Evolutionary conservation across 2,113 vertebrate genomes (phyloP).

Genomic region (Solea solea): DNA sequence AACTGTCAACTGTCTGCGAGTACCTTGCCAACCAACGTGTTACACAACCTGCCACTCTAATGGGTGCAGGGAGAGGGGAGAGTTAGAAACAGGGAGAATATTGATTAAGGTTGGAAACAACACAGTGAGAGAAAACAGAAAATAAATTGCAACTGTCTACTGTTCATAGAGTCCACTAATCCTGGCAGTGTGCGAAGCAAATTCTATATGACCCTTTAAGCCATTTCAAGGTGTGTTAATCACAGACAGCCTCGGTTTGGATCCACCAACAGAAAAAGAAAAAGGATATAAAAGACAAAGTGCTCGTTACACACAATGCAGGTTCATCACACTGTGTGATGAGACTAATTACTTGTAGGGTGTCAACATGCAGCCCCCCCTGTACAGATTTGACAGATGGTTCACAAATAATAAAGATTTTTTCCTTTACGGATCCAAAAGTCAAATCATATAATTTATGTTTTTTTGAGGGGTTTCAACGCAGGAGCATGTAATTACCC

Average conservation of each 20-base stretch:
- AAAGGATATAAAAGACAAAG: too few species aligned
- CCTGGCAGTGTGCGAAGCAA: not conserved
- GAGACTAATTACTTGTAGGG: not conserved
- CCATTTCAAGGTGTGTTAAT: conserved; percentile 6
- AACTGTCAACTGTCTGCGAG: conserved; percentile 63
- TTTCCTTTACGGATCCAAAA: conserved; percentile 10
- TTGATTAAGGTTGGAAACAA: conserved; percentile 34
- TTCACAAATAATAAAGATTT: not conserved
- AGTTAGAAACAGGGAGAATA: conserved; percentile 17
- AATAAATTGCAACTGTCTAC: conserved; percentile 4
- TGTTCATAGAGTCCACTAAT: conserved; percentile 15
- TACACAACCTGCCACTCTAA: conserved; percentile 52
- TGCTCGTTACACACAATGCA: too few species aligned
- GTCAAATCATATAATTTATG: conserved; percentile 48
- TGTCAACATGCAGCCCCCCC: not conserved
- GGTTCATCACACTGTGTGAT: not conserved
- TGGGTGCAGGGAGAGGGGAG: conserved; percentile 16
- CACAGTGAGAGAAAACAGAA: conserved; percentile 15
- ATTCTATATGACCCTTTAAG: too few species aligned
- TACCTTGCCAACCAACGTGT: conserved; percentile 60
- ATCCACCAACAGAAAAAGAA: too few species aligned
- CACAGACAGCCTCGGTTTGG: too few species aligned
- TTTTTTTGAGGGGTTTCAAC: conserved; percentile 47
- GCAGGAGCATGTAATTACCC: conserved; percentile 3
- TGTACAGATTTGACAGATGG: not conserved